Evolutionary conservation across 2,888 invertebrate species (phyloP).

Genomic region (Mimachlamys varia): DNA sequence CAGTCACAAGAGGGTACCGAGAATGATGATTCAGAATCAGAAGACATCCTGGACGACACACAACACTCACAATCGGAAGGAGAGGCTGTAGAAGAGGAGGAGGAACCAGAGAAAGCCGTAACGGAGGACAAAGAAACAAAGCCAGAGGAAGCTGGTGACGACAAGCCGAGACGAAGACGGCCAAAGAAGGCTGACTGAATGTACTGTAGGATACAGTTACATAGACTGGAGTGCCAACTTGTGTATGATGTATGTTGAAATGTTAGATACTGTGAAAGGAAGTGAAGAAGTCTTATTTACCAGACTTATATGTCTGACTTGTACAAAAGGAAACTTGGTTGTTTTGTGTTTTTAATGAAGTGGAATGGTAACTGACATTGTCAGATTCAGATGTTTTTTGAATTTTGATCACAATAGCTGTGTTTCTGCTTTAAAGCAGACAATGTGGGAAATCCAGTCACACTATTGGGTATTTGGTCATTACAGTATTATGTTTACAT

Average conservation of each 20-base stretch:
- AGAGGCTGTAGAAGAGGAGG: background rate
- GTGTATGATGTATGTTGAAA: background rate
- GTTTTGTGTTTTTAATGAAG: background rate
- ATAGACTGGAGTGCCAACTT: background rate
- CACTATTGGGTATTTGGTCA: background rate
- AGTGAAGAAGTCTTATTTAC: background rate
- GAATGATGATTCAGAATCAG: background rate
- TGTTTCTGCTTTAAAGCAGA: background rate
- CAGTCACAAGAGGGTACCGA: constrained; percentile 1
- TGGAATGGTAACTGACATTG: too few relatives aligned
- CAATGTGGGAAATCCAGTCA: constrained; percentile 23
- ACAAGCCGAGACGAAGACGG: constrained; percentile 37
- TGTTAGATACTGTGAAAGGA: background rate
- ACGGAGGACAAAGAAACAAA: background rate
- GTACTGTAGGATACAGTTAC: background rate
- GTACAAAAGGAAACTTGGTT: background rate
- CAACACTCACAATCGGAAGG: background rate
- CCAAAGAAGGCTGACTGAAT: constrained; percentile 42
- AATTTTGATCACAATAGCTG: background rate
- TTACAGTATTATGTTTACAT: background rate
- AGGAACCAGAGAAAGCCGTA: background rate
- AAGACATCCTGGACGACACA: background rate
- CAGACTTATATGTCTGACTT: background rate
- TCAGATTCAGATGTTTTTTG: too few relatives aligned
- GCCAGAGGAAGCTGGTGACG: constrained; percentile 26